Conservation (phyloP, 2,113 vertebrate species). For the Trogon melanurus region DNA sequence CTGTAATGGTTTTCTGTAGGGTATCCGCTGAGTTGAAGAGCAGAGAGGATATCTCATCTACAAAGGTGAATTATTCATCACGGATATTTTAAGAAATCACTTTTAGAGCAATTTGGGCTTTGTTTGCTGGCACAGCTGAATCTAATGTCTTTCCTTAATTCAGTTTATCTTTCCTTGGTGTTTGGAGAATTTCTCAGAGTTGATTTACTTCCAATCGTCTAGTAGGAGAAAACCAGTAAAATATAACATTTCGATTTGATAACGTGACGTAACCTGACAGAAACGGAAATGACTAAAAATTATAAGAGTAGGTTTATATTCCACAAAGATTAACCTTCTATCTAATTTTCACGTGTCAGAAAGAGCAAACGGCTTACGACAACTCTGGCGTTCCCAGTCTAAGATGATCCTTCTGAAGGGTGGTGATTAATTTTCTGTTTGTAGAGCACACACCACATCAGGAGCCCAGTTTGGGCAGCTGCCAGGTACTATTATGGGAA, state of each 20-base stretch:
- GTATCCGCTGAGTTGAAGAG: not conserved
- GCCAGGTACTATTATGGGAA: not conserved
- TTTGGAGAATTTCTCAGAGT: not conserved
- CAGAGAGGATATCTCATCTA: not conserved
- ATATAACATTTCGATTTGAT: not conserved
- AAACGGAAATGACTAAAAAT: not conserved
- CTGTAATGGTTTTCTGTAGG: not conserved
- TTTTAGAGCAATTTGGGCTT: not conserved
- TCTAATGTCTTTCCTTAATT: not conserved
- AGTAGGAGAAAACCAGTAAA: not conserved
- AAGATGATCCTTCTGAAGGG: not conserved
- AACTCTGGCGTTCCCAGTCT: not conserved
- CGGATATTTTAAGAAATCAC: not conserved
- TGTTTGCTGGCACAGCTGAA: not conserved
- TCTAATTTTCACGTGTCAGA: not conserved
- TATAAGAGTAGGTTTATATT: not conserved
- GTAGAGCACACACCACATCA: not conserved
- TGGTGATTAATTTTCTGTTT: not conserved
- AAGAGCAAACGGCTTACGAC: not conserved
- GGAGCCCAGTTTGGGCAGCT: not conserved
- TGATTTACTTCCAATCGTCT: not conserved
- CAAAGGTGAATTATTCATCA: not conserved
- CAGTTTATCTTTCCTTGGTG: not conserved
- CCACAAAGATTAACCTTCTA: not conserved
- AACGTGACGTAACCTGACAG: not conserved